Percentiles rank a stretch among this genome's conserved stretches.
These are phyloP conservation scores for Ridgeia piscesae DNA, from an alignment of 1,140 invertebrate species.

Conservation along the genomic window DNA sequence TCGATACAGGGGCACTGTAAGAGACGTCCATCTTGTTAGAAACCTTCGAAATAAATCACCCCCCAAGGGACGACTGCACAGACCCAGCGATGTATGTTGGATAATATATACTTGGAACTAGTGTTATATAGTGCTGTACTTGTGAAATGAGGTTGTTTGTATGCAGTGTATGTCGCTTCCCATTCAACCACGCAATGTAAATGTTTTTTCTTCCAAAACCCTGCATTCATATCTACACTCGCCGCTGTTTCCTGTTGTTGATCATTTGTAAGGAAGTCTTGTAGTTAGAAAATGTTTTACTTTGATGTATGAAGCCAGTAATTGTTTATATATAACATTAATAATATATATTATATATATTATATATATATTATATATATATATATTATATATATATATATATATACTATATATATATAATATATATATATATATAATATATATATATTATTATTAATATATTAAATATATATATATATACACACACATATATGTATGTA, in stretches of 20 bases:
- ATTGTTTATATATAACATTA: background rate
- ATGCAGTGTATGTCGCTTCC: background rate
- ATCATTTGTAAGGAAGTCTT: background rate
- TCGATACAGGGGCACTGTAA: background rate
- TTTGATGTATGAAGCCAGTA: background rate
- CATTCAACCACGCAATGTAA: background rate
- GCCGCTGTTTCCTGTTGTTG: background rate
- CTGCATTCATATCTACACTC: background rate
- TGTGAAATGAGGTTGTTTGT: constrained; percentile 10
- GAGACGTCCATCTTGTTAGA: background rate
- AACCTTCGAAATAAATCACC: background rate
- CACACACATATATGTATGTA: too few species aligned
- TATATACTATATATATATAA: too few species aligned
- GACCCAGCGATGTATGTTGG: background rate
- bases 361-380: too few species aligned
- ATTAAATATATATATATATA: too few species aligned
- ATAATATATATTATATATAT: too few species aligned
- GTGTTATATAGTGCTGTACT: background rate
- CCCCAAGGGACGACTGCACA: constrained; percentile 27
- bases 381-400: too few species aligned
- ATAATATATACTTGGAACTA: constrained; percentile 14
- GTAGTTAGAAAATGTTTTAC: background rate
- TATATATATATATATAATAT: too few species aligned
- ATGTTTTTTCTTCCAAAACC: background rate
- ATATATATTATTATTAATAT: too few species aligned